phyloP scores from a whole-genome alignment of 1,140 invertebrate species.

The Drosophila equinoxialis region DNA sequence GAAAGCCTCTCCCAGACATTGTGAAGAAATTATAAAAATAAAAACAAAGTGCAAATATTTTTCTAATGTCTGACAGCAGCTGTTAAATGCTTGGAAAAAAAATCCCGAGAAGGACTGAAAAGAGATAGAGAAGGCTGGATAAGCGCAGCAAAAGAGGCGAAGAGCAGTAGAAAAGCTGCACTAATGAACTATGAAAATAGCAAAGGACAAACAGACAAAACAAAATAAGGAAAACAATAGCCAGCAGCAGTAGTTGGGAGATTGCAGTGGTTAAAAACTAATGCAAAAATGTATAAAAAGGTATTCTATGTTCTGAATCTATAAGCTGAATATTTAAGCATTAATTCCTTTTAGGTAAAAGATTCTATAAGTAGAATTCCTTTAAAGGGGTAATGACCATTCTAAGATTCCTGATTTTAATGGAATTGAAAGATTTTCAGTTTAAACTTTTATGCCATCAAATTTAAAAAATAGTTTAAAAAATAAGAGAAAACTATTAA shows the following conservation, averaged over 20 bases:
- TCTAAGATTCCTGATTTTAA: no score
- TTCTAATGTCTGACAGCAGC: conserved; percentile 69
- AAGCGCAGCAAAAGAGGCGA: conserved; percentile 1
- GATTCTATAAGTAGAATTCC: no score
- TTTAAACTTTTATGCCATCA: no score
- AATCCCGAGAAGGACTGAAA: conserved; percentile 18
- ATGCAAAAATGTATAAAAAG: not conserved
- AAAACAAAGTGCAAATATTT: conserved; percentile 71
- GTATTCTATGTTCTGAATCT: no score
- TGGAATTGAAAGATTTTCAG: no score
- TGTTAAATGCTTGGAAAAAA: conserved; percentile 51
- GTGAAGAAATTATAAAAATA: conserved; percentile 59
- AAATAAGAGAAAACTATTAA: no score
- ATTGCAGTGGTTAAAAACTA: conserved; percentile 22
- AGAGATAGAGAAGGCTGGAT: conserved; percentile 25
- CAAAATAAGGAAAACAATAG: conserved; percentile 27
- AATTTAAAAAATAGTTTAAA: no score
- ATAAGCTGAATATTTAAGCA: no score
- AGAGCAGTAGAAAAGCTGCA: conserved; percentile 11
- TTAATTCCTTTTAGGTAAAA: no score
- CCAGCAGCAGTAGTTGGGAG: not conserved
- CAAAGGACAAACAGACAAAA: conserved; percentile 62
- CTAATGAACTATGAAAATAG: conserved; percentile 72
- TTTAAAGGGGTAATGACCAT: no score
- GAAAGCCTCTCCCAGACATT: conserved; percentile 51